Evolutionary conservation across 2,888 invertebrate species (phyloP), one percentile per base, ranked within the genome.

Genomic region (Lycocerus yunnanus): DNA sequence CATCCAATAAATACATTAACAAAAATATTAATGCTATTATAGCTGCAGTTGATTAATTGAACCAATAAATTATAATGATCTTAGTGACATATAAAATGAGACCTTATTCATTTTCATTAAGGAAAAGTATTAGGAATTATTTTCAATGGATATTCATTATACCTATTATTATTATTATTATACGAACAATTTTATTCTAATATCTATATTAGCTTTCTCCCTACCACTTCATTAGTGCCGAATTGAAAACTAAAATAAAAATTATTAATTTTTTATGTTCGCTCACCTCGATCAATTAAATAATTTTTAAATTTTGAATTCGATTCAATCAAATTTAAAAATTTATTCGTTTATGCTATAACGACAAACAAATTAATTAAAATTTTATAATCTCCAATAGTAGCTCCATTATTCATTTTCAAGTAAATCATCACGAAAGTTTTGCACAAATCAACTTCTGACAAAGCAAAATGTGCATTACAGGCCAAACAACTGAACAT

Each of bases 1-100:
- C 70, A 73, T 73, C 73, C 27, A 15, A 69, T 15, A 27, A 66
- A 66, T 66, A 66, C 61, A 70, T 70, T 70, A 68, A 65, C 20
- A 10, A 58, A 67, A 43, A 16, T 68, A 65, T 20, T 20, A 65
- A 65, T 20, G 15, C 65, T 10, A 43, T 43, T 43, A 43, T 43
- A 6, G n/a, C n/a, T 43, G 43, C 43, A 43, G 5, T 8, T 43
- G 43, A 43, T 43, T n/a, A 43, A 43, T 43, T 43, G 43, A n/a
- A n/a, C n/a, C 43, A 43, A 43, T 43, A 43, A n/a, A 43, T 43
- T 43, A 43, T 43, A 43, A 43, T 43, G 43, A 43, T 43, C 43
- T n/a, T 5, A 43, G 43, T 43, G 43, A 43, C n/a, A 43, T n/a
- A n/a, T 43, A 43, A 13, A 43, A 43, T 43, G 13, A 43, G n/a